Conservation (phyloP, 2,888 invertebrate species). For the Deilephila porcellus region DNA sequence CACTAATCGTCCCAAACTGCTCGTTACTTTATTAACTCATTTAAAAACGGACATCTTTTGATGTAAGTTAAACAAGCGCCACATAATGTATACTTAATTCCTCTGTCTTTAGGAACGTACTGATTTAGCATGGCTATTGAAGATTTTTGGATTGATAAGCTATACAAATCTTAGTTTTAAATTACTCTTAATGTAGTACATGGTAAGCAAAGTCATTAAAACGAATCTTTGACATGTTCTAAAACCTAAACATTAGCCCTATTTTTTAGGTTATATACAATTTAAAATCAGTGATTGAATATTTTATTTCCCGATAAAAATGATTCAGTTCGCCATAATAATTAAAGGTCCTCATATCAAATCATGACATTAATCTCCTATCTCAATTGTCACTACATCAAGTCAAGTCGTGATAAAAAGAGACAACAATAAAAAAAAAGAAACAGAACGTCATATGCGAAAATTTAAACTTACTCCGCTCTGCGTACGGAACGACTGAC, state of each 20-base stretch:
- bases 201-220: no score
- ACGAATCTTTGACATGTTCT: no score
- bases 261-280: no score
- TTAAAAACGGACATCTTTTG: constrained; percentile 25
- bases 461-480: constrained; percentile 63
- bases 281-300: no score
- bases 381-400: background rate
- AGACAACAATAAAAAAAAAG: background rate
- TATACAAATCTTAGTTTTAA: no score
- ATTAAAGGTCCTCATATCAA: background rate
- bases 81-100: background rate
- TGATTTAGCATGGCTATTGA: no score
- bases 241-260: no score
- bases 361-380: background rate
- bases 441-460: constrained; percentile 15
- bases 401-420: background rate
- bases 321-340: background rate
- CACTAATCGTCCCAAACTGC: constrained; percentile 19
- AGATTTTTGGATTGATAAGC: no score
- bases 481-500: constrained; percentile 61
- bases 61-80: constrained; percentile 7
- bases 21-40: constrained; percentile 19
- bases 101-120: background rate
- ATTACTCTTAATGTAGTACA: no score
- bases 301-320: no score